phyloP scores from a whole-genome alignment of 2,888 invertebrate genomes.

The Tigriopus californicus region DNA sequence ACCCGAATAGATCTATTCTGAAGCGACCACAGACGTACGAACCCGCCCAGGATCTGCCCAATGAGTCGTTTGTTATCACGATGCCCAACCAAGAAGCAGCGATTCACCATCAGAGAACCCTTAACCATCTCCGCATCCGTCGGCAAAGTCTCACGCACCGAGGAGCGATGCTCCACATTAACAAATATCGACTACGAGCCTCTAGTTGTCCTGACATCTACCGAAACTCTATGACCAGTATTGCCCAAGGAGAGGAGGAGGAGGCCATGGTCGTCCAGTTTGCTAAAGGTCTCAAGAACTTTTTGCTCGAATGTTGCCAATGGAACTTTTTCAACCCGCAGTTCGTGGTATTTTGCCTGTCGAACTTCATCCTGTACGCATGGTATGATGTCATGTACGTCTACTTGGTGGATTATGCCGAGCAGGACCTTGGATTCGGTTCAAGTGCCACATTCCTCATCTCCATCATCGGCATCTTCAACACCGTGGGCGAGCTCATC shows the following conservation, averaged over 20 bases:
- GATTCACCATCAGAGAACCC: not conserved
- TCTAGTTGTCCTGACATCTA: slow-evolving; percentile 81
- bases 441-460: slow-evolving; percentile 51
- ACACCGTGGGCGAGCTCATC: slow-evolving; percentile 36
- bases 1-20: not conserved
- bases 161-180: slow-evolving; percentile 67
- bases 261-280: not conserved
- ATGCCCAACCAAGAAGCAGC: not conserved
- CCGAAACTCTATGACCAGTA: slow-evolving; percentile 63
- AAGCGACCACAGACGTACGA: not conserved
- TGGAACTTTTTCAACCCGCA: slow-evolving; percentile 58
- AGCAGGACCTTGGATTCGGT: slow-evolving; percentile 46
- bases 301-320: slow-evolving; percentile 46
- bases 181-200: slow-evolving; percentile 54
- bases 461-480: slow-evolving; percentile 50
- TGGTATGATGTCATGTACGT: slow-evolving; percentile 87
- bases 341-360: slow-evolving; percentile 58
- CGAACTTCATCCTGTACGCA: slow-evolving; percentile 70
- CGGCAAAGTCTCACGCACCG: slow-evolving; percentile 59
- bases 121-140: slow-evolving; percentile 5
- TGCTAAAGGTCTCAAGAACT: not conserved
- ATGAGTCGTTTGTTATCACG: not conserved
- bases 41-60: not conserved
- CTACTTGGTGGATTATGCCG: slow-evolving; percentile 69
- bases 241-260: slow-evolving; percentile 59